phyloP scores from a whole-genome alignment of 2,113 vertebrate species.

The Aptenodytes patagonicus region DNA sequence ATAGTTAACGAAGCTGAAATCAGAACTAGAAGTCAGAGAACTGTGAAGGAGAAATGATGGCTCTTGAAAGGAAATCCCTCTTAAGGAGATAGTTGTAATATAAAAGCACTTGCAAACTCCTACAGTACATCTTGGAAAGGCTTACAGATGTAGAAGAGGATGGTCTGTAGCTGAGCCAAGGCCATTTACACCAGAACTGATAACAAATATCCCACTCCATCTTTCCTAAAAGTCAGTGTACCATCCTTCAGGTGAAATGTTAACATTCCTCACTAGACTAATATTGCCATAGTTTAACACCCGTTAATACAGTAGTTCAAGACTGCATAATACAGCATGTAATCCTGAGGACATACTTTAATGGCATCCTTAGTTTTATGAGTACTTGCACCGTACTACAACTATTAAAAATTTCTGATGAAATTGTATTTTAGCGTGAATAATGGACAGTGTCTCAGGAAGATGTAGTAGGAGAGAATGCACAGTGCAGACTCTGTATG shows the following conservation, averaged over 20 bases:
- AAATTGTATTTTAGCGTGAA: conserved; percentile 21
- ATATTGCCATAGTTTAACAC: conserved; percentile 62
- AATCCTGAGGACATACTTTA: conserved; percentile 46
- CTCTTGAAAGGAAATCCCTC: neutral
- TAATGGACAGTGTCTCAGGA: neutral
- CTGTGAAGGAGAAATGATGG: neutral
- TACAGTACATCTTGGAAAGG: neutral
- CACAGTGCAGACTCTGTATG: neutral
- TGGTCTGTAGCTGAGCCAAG: neutral
- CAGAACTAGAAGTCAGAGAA: neutral
- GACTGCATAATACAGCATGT: conserved; percentile 32
- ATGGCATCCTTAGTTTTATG: conserved; percentile 22
- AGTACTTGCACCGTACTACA: neutral
- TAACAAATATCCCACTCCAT: conserved; percentile 11
- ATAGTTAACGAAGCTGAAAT: neutral
- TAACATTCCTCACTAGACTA: conserved; percentile 33
- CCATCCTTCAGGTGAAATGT: neutral
- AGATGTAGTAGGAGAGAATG: neutral
- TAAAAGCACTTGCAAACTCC: neutral
- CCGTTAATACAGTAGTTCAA: conserved; percentile 35
- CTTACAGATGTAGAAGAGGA: neutral
- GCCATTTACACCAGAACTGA: neutral
- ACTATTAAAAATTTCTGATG: conserved; percentile 35
- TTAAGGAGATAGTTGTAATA: neutral
- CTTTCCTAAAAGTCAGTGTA: conserved; percentile 51